These are phyloP conservation scores for Coreoperca whiteheadi DNA, from an alignment of 2,113 vertebrate species.

Conservation along the genomic window DNA sequence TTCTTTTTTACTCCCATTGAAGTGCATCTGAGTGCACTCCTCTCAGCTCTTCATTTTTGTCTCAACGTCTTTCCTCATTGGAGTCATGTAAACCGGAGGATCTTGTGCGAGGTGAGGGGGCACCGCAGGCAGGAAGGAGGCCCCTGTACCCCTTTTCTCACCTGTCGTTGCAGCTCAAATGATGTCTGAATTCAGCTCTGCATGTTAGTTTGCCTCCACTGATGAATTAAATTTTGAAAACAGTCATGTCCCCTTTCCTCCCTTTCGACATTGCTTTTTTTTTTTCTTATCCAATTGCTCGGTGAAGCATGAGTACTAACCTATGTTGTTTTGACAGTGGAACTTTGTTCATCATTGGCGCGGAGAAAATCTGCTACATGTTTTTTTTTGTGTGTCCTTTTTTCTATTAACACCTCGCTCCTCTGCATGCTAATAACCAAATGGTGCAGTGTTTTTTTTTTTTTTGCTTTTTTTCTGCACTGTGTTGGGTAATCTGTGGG, in stretches of 20 bases:
- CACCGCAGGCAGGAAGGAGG: conserved; percentile 68
- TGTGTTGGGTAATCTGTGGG: conserved; percentile 31
- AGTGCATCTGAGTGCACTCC: conserved; percentile 70
- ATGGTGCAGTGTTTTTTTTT: not conserved
- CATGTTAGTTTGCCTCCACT: conserved; percentile 76
- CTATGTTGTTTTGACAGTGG: conserved; percentile 71
- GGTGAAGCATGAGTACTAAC: conserved; percentile 81
- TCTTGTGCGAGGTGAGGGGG: conserved; percentile 49
- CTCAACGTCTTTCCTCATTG: conserved; percentile 81
- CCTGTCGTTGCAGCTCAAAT: conserved; percentile 70
- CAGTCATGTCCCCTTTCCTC: conserved; percentile 10
- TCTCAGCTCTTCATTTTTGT: conserved; percentile 67
- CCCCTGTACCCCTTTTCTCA: conserved; percentile 65
- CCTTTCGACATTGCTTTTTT: conserved; percentile 16
- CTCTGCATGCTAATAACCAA: conserved; percentile 67
- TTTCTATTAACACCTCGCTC: conserved; percentile 58
- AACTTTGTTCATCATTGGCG: conserved; percentile 66
- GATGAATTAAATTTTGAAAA: conserved; percentile 38
- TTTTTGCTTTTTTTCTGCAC: not conserved
- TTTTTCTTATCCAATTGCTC: conserved; percentile 54
- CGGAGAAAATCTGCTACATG: conserved; percentile 24
- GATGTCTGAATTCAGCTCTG: conserved; percentile 72
- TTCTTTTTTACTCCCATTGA: conserved; percentile 30
- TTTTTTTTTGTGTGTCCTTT: conserved; percentile 15
- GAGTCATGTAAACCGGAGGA: conserved; percentile 35